Evolutionary conservation across 2,113 vertebrate species (phyloP), one percentile per base, ranked within the genome.

Genomic region (Macrotus californicus): DNA sequence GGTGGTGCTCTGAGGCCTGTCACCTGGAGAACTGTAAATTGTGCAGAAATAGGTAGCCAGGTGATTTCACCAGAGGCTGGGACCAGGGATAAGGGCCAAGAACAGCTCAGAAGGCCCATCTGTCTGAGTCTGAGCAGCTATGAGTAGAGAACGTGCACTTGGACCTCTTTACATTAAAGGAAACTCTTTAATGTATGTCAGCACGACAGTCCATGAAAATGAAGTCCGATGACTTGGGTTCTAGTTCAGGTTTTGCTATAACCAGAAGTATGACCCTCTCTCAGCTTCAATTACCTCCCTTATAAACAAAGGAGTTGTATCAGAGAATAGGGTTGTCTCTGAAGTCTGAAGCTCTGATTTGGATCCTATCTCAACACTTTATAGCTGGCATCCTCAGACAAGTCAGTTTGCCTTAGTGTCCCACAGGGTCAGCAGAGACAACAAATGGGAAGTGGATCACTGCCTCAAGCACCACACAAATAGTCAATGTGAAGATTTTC

Each of bases 21-120:
- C 29, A 43, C 86, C 82, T 70, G 8, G 43, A 84, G 29, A 94
- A n/a, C 73, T 43, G 5, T 73, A 92, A 75, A 86, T 82, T 4
- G 1, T 52, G 24, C 31, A 41, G 69, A 88, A 93, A 39, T 21
- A 31, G 54, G 88, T 87, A 89, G 67, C 46, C 54, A 15, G 54
- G 81, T 92, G 94, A 89, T 59, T 94, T 95, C 69, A 73, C 56
- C 41, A 34, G 81, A 50, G 61, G 77, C 77, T 29, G 4, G 52
- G 81, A 34, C 67, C 61, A 52, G 93, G 79, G 52, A 77, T 19
- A 48, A 87, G 69, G 59, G 56, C 92, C 93, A 77, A 48, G 70
- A 87, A 73, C 69, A 84, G 50, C 80, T 84, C 92, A 31, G 72
- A 34, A 88, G 88, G 72, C 69, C 94, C 93, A 54, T 83, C 91